Conservation (phyloP, 1,140 invertebrate genomes). For the Cryptotermes secundus region DNA sequence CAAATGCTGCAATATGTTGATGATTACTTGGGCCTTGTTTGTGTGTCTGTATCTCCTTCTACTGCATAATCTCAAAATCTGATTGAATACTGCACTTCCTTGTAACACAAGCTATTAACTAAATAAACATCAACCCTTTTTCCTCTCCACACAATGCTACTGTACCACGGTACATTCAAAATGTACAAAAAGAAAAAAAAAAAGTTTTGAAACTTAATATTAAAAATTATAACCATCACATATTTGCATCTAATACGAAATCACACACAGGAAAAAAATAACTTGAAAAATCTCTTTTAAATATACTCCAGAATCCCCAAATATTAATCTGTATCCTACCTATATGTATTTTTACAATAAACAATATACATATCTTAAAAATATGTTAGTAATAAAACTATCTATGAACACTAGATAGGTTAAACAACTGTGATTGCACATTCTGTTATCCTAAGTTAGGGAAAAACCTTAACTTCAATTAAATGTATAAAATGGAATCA, state of each 20-base stretch:
- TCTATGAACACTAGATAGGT: slow-evolving; percentile 3
- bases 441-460: slow-evolving; percentile 11
- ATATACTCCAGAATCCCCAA: slow-evolving; percentile 10
- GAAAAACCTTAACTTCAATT: slow-evolving; percentile 6
- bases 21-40: neutral
- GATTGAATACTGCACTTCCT: neutral
- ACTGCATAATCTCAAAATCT: neutral
- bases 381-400: slow-evolving; percentile 18
- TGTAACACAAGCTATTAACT: slow-evolving; percentile 12
- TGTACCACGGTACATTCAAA: neutral
- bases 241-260: neutral
- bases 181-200: neutral
- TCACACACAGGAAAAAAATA: neutral
- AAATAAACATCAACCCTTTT: neutral
- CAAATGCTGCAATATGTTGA: neutral
- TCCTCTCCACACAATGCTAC: neutral
- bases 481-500: slow-evolving; percentile 5
- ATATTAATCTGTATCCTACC: slow-evolving; percentile 12
- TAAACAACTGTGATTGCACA: neutral
- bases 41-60: neutral
- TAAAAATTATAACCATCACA: neutral
- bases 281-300: slow-evolving; percentile 15
- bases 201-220: neutral
- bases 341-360: neutral
- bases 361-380: slow-evolving; percentile 20